Conservation (phyloP, 2,113 vertebrate genomes). For the Fulmarus glacialis region DNA sequence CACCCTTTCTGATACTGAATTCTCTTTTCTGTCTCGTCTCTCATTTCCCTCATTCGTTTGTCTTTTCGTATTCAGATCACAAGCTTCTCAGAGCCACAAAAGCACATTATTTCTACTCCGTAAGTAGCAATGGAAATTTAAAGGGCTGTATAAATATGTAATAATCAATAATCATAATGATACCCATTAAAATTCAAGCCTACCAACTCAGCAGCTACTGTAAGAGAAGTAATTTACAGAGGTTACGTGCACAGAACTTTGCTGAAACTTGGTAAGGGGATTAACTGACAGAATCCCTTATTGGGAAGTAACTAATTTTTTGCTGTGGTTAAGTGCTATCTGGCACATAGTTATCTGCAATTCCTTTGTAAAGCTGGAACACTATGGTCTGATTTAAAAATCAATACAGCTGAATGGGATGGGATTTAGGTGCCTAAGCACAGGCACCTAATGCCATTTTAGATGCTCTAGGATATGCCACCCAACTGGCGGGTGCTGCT, state of each 20-base stretch:
- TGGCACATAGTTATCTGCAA: background rate
- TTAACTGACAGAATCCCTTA: background rate
- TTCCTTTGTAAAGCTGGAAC: background rate
- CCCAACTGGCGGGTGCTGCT: background rate
- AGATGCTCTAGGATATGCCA: background rate
- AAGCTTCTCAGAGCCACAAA: background rate
- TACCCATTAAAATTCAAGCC: slow-evolving; percentile 22
- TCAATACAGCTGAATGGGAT: background rate
- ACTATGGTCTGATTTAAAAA: background rate
- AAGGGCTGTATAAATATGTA: slow-evolving; percentile 13
- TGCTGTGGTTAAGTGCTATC: background rate
- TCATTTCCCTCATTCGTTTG: background rate
- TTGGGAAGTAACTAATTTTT: background rate
- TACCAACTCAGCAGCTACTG: background rate
- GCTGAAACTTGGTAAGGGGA: background rate
- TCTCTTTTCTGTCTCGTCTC: background rate
- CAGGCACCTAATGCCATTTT: background rate
- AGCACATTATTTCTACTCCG: background rate
- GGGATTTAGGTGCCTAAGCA: background rate
- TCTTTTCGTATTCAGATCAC: background rate
- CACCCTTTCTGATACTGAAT: background rate
- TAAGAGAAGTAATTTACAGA: slow-evolving; percentile 8
- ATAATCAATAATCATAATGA: slow-evolving; percentile 56
- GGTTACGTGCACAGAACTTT: background rate
- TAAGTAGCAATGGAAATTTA: slow-evolving; percentile 20